These are phyloP conservation scores for Sepioteuthis lessoniana DNA, from an alignment of 2,888 invertebrate genomes.

Conservation along the genomic window DNA sequence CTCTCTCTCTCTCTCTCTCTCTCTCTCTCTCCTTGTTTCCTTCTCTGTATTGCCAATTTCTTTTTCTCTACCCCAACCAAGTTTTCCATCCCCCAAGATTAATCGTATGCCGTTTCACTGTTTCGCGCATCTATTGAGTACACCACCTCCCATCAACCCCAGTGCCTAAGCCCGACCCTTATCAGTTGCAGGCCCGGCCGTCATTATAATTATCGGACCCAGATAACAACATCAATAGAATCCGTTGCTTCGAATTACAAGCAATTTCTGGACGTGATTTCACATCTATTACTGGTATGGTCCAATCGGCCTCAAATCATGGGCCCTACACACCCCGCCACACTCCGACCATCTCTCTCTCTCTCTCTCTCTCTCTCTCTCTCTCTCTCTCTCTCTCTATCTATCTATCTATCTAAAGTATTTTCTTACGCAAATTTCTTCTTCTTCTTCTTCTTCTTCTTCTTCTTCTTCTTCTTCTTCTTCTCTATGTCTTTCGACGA, in stretches of 20 bases:
- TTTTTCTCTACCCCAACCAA: neutral
- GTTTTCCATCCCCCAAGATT: neutral
- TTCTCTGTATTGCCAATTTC: neutral
- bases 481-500: neutral
- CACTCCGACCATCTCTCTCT: neutral
- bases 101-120: neutral
- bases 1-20: neutral
- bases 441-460: no score
- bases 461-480: no score
- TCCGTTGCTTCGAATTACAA: neutral
- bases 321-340: neutral
- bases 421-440: no score
- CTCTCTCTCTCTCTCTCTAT: no score
- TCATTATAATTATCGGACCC: slow-evolving; percentile 33
- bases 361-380: neutral
- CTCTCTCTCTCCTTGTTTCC: neutral
- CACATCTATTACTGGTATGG: neutral
- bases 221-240: neutral
- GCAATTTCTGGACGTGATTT: neutral
- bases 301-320: neutral
- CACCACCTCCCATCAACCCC: neutral
- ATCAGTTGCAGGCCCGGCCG: neutral
- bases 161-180: neutral
- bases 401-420: no score
- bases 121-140: neutral